A percentile compares a stretch with the other conserved stretches of the same genome.
phyloP scores from a whole-genome alignment of 2,888 invertebrate species.

The Tridacna crocea region DNA sequence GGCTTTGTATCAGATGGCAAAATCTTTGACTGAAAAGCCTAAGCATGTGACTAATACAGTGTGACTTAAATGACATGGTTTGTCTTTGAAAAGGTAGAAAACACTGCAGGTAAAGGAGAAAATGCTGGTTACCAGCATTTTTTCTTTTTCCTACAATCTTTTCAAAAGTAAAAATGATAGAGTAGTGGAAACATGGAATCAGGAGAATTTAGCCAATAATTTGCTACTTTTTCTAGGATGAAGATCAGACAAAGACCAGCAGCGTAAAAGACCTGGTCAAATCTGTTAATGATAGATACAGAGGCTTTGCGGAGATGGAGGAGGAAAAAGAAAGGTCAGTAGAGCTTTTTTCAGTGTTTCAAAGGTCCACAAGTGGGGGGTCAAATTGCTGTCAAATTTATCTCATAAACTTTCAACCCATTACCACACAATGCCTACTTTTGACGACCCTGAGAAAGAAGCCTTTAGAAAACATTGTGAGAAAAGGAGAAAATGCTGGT shows the following conservation, averaged over 20 bases:
- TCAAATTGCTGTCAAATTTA: neutral
- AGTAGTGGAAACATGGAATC: no score
- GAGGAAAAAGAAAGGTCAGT: constrained; percentile 76
- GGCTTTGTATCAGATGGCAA: no score
- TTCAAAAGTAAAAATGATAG: no score
- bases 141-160: no score
- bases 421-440: neutral
- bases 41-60: no score
- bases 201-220: no score
- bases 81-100: no score
- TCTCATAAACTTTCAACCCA: neutral
- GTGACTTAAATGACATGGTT: no score
- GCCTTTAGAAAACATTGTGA: neutral
- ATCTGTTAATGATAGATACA: constrained; percentile 80
- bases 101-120: no score
- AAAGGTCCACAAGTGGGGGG: no score
- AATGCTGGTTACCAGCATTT: no score
- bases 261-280: constrained; percentile 79
- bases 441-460: neutral
- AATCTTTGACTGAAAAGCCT: no score
- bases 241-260: constrained; percentile 67
- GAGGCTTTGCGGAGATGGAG: constrained; percentile 76
- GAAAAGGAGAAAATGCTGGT: neutral
- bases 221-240: constrained; percentile 67
- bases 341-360: neutral